Evolutionary conservation across 2,113 vertebrate species (phyloP).

Genomic region (Anoplopoma fimbria): DNA sequence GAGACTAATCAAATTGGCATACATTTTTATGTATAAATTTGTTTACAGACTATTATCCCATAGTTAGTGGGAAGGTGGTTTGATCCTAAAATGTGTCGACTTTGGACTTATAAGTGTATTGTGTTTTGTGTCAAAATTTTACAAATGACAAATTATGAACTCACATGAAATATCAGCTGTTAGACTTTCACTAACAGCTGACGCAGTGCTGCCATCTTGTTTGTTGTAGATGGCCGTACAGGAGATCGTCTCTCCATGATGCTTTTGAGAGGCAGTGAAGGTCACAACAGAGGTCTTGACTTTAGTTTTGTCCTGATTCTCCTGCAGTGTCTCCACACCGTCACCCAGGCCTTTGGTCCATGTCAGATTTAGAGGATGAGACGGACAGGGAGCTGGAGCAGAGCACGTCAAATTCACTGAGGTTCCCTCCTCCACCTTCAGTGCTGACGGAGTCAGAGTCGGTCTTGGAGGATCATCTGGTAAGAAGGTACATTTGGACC

Average conservation of each 20-base stretch:
- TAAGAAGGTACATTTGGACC: background rate
- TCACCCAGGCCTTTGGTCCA: conserved; percentile 53
- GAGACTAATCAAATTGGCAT: no score
- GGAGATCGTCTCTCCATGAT: conserved; percentile 40
- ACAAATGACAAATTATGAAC: background rate
- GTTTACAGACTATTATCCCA: no score
- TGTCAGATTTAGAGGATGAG: conserved; percentile 57
- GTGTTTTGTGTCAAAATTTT: no score
- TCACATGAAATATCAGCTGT: conserved; percentile 37
- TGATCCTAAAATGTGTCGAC: no score
- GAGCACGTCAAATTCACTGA: conserved; percentile 52
- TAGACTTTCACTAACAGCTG: background rate
- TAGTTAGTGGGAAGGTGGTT: no score
- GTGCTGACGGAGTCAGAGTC: conserved; percentile 27
- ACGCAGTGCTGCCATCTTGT: conserved; percentile 16
- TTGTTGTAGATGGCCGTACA: conserved; percentile 56
- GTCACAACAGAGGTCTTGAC: conserved; percentile 50
- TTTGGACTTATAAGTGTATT: no score
- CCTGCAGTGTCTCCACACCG: conserved; percentile 44
- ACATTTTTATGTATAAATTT: no score
- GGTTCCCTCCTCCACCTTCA: conserved; percentile 49
- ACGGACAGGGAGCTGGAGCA: conserved; percentile 58
- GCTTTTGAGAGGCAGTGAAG: conserved; percentile 62
- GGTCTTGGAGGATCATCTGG: conserved; percentile 32
- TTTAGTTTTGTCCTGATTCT: conserved; percentile 48